Conservation (phyloP, 2,888 invertebrate genomes). For the Ennomos fuscantarius region DNA sequence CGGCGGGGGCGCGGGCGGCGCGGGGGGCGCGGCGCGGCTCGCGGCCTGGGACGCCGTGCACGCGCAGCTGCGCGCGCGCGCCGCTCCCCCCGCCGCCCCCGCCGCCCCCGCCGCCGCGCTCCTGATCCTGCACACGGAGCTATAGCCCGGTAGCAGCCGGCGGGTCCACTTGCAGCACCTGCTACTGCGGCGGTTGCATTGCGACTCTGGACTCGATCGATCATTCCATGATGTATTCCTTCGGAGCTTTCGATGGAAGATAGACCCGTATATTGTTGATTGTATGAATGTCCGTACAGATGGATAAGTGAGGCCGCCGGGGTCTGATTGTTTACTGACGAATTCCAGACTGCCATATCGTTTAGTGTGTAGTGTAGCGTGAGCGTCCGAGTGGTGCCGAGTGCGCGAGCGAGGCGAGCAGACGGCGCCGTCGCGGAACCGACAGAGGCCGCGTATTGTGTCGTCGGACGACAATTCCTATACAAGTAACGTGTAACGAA, state of each 20-base stretch:
- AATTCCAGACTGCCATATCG: conserved; percentile 66
- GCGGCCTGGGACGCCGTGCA: conserved; percentile 72
- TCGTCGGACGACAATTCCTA: conserved; percentile 4
- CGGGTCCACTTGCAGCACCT: too few species aligned
- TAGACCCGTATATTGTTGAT: background rate
- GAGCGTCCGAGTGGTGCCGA: conserved; percentile 35
- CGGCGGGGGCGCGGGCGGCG: too few species aligned
- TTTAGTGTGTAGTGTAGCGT: conserved; percentile 42
- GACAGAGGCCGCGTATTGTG: conserved; percentile 1
- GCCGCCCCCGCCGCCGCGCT: conserved; percentile 58
- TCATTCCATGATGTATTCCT: too few species aligned
- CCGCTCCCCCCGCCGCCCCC: conserved; percentile 42
- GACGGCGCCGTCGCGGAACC: conserved; percentile 10
- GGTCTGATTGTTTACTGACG: conserved; percentile 34
- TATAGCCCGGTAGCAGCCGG: conserved; percentile 41
- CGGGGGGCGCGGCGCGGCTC: too few species aligned
- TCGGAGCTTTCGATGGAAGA: too few species aligned
- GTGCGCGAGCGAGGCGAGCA: conserved; percentile 24
- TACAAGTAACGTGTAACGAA: conserved; percentile 2
- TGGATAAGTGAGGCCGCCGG: too few species aligned
- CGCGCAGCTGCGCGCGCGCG: conserved; percentile 63
- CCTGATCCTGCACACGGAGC: conserved; percentile 68
- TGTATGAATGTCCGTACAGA: too few species aligned
- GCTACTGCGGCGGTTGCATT: too few species aligned
- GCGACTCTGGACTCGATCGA: too few species aligned